phyloP scores from a whole-genome alignment of 2,797 vertebrate genomes.

The Arremon brunneinucha region DNA sequence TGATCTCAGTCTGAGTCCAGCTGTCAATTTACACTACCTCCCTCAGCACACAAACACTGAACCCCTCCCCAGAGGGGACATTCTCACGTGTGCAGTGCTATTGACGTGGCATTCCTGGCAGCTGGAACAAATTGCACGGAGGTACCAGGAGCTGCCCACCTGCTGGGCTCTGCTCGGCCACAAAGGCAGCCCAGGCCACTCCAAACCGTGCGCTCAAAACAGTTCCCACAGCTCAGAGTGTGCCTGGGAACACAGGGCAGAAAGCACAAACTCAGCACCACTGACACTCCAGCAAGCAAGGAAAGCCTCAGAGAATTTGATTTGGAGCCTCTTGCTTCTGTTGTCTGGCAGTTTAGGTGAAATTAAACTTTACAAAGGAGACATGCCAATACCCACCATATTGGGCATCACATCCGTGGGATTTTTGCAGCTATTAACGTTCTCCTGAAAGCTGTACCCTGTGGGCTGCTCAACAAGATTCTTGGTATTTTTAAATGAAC shows the following conservation, averaged over 20 bases:
- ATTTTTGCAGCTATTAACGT: neutral
- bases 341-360: neutral
- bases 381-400: neutral
- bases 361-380: neutral
- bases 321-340: neutral
- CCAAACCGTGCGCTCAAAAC: neutral
- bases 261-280: neutral
- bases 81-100: neutral
- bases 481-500: neutral
- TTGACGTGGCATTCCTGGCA: neutral
- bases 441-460: neutral
- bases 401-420: rapidly evolving
- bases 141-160: neutral
- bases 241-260: neutral
- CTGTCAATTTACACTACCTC: neutral
- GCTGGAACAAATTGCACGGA: neutral
- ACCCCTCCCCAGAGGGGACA: neutral
- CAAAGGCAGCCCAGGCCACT: neutral
- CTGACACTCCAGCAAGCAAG: neutral
- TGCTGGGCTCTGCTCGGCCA: neutral
- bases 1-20: neutral
- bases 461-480: neutral
- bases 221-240: neutral
- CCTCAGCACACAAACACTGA: neutral
- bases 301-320: rapidly evolving